phyloP scores from a whole-genome alignment of 2,888 invertebrate species.

The Julus scandinavius region DNA sequence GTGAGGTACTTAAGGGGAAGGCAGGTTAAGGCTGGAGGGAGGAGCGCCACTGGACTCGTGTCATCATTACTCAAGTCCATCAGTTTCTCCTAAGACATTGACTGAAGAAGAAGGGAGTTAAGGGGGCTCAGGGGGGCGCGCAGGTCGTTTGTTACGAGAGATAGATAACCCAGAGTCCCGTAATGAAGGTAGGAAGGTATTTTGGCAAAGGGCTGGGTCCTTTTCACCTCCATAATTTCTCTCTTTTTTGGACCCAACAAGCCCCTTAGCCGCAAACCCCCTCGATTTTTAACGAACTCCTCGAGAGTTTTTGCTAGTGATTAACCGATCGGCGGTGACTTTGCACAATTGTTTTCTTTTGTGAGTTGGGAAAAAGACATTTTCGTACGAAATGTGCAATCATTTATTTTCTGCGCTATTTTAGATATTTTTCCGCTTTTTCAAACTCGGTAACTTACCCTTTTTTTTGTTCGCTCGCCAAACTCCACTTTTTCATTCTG shows the following conservation, averaged over 20 bases:
- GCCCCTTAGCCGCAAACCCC: slow-evolving; percentile 20
- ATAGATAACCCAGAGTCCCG: neutral
- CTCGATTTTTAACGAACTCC: slow-evolving; percentile 44
- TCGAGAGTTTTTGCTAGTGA: slow-evolving; percentile 15
- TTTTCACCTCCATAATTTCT: neutral
- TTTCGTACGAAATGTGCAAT: neutral
- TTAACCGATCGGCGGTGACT: slow-evolving; percentile 50
- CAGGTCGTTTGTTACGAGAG: slow-evolving; percentile 2
- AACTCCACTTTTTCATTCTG: slow-evolving; percentile 13
- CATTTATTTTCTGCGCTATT: slow-evolving; percentile 39
- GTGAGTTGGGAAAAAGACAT: slow-evolving; percentile 42
- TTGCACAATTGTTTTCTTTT: slow-evolving; percentile 47
- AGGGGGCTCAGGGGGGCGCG: neutral
- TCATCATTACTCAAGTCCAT: slow-evolving; percentile 55
- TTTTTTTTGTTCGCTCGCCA: neutral
- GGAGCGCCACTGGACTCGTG: slow-evolving; percentile 48
- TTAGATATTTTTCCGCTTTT: slow-evolving; percentile 45
- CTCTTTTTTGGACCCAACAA: neutral
- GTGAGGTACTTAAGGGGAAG: slow-evolving; percentile 14
- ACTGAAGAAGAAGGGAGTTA: slow-evolving; percentile 40
- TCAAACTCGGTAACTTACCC: neutral
- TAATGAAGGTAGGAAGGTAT: neutral
- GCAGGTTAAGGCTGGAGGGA: slow-evolving; percentile 27
- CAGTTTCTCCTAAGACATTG: slow-evolving; percentile 49
- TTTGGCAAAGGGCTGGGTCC: slow-evolving; percentile 45